Conservation (phyloP, 2,113 vertebrate species). For the Falcunculus frontatus region DNA sequence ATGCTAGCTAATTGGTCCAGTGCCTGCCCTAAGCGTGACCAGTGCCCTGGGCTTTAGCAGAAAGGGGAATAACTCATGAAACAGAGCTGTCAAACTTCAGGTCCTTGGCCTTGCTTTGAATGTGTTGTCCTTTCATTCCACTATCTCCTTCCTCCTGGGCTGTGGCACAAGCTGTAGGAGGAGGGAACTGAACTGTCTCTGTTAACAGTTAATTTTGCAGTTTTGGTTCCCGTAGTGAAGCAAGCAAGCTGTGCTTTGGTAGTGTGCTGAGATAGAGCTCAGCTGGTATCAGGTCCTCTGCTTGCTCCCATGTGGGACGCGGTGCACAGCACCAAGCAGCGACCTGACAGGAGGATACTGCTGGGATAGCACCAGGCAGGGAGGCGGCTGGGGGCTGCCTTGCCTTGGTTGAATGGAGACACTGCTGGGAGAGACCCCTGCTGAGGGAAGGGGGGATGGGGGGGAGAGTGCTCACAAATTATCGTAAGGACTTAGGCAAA, state of each 20-base stretch:
- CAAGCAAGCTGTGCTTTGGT: neutral
- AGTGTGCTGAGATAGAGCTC: neutral
- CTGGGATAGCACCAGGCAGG: neutral
- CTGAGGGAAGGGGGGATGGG: neutral
- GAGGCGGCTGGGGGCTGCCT: fast-evolving
- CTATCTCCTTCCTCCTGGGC: neutral
- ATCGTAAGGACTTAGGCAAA: neutral
- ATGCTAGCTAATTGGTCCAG: neutral
- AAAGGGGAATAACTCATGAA: neutral
- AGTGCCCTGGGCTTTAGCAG: neutral
- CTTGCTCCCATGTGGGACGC: neutral
- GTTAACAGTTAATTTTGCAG: neutral
- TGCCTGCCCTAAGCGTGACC: neutral
- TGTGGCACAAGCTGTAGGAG: neutral
- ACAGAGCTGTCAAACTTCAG: neutral
- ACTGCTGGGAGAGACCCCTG: neutral
- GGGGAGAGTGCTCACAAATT: neutral
- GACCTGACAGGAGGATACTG: neutral
- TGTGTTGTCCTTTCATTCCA: neutral
- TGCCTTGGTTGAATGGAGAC: neutral
- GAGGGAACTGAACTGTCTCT: neutral
- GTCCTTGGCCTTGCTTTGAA: neutral
- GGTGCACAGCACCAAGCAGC: neutral
- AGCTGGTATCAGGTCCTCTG: neutral
- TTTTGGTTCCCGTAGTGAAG: neutral